Conservation (phyloP, 2,797 vertebrate genomes). For the Dallia pectoralis region DNA sequence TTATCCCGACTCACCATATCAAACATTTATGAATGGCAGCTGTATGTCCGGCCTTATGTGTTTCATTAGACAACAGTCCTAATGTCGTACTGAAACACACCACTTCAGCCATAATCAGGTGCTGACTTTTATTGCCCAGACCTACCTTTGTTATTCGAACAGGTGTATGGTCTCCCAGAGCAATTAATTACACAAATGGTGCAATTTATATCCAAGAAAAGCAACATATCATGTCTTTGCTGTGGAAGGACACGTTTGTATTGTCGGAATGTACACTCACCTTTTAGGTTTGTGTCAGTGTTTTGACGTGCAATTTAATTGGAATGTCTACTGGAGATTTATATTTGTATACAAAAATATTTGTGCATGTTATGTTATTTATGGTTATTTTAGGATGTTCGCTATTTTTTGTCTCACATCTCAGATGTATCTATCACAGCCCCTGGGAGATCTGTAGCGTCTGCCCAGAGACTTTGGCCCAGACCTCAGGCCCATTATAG, state of each 20-base stretch:
- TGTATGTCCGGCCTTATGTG: slow-evolving; percentile 75
- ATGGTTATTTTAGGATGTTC: neutral
- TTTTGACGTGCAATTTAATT: neutral
- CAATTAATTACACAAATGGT: neutral
- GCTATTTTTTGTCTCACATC: neutral
- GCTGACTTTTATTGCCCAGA: neutral
- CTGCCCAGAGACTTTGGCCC: neutral
- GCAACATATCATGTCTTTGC: neutral
- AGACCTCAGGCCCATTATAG: slow-evolving; percentile 15
- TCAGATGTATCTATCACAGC: neutral
- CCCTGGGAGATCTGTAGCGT: neutral
- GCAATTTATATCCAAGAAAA: neutral
- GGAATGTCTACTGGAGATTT: neutral
- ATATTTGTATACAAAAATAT: neutral
- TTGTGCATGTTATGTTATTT: neutral
- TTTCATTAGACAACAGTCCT: slow-evolving; percentile 65
- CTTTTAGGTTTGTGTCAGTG: neutral
- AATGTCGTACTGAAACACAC: slow-evolving; percentile 30
- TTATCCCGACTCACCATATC: slow-evolving; percentile 87
- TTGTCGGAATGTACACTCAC: neutral
- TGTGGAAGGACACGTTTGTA: neutral
- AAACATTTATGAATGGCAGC: slow-evolving; percentile 97
- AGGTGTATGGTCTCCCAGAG: neutral
- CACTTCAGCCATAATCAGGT: neutral
- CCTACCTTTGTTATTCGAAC: slow-evolving; percentile 3